Base-by-base conservation (phyloP, 1,140 invertebrate species). In the Zaprionus capensis region DNA sequence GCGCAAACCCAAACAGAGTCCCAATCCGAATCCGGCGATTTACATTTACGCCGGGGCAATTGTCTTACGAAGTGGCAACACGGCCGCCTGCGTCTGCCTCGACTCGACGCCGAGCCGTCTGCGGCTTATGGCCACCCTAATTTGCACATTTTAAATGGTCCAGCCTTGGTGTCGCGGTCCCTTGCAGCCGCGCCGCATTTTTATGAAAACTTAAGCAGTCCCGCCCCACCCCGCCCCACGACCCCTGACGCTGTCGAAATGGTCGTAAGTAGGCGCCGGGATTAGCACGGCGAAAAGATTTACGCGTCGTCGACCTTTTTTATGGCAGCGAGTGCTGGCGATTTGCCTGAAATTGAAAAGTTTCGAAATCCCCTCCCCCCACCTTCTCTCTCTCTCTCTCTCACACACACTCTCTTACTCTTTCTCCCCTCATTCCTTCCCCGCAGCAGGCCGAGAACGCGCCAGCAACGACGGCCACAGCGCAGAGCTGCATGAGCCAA, bases 81-180 rank as follows among this genome's bases (percentile, higher is more conserved):
- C 68, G 74, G 74, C 68, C 63, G 51, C 41, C 66, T 38, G 36
- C 49, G 34, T 41, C 51, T 11, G n/a, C 22, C 24, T 34, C 65
- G 66, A 57, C 56, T 64, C 46, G 46, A 56, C 73, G 73, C 66
- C 69, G 76, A 63, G 73, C 66, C 69, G 76, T 69, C 75, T 80
- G 79, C 72, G 71, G 80, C 80, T 83, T 88, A 88, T 82, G 80
- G 80, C 64, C 78, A 74, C 59, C 85, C 86, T 90, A 90, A 90
- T 90, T 90, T 90, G 85, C 85, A 90, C 85, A 90, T 90, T 90
- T 90, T 85, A 90, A 90, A 90, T 90, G 81, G 85, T 71, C 81
- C 65, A 57, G 36, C 31, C 58, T 49, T 20, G 15, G 6, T 38
- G 36, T 38, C 41, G 41, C 41, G 41, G 15, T 44, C 41, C 41